Conservation (phyloP, 2,797 vertebrate species). For the Helicolenus hilgendorfi region DNA sequence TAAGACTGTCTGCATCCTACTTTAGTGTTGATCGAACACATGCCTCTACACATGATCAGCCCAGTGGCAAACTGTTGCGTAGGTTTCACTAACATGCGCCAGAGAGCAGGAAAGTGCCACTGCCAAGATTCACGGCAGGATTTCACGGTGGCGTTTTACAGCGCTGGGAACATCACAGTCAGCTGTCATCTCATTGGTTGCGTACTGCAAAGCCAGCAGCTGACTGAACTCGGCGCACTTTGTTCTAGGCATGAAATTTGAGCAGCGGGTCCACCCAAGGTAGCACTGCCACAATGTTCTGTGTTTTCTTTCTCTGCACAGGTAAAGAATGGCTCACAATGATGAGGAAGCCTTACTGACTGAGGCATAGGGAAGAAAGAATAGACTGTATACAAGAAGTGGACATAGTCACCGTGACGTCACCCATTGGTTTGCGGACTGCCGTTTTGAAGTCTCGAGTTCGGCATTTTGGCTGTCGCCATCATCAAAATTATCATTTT, state of each 20-base stretch:
- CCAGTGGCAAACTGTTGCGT: neutral
- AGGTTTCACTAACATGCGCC: neutral
- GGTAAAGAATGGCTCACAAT: neutral
- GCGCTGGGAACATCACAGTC: neutral
- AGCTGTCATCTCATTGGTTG: neutral
- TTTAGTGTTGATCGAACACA: neutral
- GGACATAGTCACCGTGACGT: too few species aligned
- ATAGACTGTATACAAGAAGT: too few species aligned
- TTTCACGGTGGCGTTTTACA: neutral
- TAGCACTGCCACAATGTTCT: neutral
- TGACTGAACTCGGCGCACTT: neutral
- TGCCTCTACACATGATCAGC: neutral
- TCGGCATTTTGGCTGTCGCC: too few species aligned
- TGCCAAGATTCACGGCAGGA: neutral
- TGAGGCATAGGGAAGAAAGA: neutral
- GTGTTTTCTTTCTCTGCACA: neutral
- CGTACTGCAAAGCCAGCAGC: neutral
- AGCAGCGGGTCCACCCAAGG: neutral
- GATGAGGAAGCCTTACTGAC: neutral
- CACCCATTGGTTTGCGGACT: too few species aligned
- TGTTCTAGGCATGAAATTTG: neutral
- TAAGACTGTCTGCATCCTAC: neutral
- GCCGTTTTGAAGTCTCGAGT: too few species aligned
- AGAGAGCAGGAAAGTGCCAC: neutral
- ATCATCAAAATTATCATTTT: too few species aligned